Conservation (phyloP, 2,888 invertebrate genomes). For the Pristionchus japonicus region DNA sequence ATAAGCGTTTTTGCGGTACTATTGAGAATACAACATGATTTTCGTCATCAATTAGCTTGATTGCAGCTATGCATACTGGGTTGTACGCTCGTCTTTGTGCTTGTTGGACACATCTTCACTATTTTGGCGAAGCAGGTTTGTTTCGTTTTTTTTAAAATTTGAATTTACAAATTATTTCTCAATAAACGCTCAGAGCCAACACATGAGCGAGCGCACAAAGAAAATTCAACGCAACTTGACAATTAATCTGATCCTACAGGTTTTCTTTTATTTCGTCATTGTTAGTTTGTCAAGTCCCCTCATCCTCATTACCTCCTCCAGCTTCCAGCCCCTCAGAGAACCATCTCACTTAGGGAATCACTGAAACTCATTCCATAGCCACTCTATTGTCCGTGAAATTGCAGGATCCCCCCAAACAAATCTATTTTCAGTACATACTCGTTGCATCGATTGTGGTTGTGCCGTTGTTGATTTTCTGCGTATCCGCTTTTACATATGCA, state of each 20-base stretch:
- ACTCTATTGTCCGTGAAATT: too few relatives aligned
- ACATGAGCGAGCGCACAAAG: background rate
- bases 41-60: background rate
- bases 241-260: background rate
- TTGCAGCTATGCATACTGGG: background rate
- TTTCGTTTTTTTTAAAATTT: background rate
- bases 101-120: background rate
- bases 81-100: background rate
- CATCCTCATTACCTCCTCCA: too few relatives aligned
- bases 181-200: background rate
- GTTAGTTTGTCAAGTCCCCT: too few relatives aligned
- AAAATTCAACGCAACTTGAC: background rate
- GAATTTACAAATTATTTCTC: background rate
- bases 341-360: too few relatives aligned
- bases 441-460: background rate
- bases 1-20: background rate
- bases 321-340: too few relatives aligned
- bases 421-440: background rate
- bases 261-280: background rate
- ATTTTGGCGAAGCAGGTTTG: background rate
- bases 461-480: background rate
- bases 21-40: too few relatives aligned
- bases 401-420: background rate
- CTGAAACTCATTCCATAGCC: too few relatives aligned
- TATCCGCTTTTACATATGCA: background rate